A percentile compares a stretch with the other conserved stretches of the same genome.
Conservation (phyloP, 2,113 vertebrate species). For the Cynoglossus semilaevis region DNA sequence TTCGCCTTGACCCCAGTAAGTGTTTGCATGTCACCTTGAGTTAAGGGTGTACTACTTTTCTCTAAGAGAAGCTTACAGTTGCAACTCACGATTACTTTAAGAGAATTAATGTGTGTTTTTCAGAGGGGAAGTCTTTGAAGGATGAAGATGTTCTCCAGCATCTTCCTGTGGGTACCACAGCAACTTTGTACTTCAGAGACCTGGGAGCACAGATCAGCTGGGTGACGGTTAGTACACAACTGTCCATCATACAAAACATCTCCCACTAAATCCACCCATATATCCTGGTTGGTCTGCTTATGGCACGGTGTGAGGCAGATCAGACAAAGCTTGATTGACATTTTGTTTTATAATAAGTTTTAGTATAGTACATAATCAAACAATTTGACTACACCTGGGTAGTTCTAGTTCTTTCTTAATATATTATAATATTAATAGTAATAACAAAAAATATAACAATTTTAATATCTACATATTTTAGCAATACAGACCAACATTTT, state of each 20-base stretch:
- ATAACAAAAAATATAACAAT: no score
- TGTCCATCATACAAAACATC: no score
- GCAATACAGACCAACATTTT: no score
- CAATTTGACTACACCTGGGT: no score
- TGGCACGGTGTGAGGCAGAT: not conserved
- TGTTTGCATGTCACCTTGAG: constrained; percentile 16
- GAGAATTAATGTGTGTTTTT: constrained; percentile 19
- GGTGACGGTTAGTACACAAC: constrained; percentile 84
- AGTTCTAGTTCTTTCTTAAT: not conserved
- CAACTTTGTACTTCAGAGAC: constrained; percentile 93
- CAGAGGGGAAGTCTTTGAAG: constrained; percentile 91
- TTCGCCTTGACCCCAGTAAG: constrained; percentile 91
- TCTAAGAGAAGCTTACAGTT: not conserved
- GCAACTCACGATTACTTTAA: no score
- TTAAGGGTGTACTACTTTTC: not conserved
- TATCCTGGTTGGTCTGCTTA: no score
- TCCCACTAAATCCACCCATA: no score
- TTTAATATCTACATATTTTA: no score
- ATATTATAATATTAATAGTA: no score
- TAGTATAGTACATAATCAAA: no score
- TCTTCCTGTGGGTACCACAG: constrained; percentile 93
- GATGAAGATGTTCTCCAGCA: constrained; percentile 92
- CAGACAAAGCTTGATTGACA: constrained; percentile 26
- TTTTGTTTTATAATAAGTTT: constrained; percentile 4
- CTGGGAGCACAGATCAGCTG: constrained; percentile 96